A percentile compares a stretch with the other conserved stretches of the same genome.
These are phyloP conservation scores for Agrochola circellaris DNA, from an alignment of 2,888 invertebrate genomes.

Conservation along the genomic window DNA sequence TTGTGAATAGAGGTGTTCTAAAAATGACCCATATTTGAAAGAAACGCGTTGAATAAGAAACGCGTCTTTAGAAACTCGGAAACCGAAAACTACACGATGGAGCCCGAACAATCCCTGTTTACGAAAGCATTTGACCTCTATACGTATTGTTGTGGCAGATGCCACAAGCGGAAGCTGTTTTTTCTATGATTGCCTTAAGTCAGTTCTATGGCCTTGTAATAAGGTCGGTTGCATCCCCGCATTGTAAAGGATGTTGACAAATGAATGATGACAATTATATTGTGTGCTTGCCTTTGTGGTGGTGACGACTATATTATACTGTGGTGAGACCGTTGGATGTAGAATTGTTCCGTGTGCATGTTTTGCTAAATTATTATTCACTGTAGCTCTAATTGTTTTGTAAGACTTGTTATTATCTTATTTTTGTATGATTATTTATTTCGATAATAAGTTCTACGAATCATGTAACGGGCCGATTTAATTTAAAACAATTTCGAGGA, in stretches of 20 bases:
- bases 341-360: constrained; percentile 51
- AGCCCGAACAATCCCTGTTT: constrained; percentile 78
- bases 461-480: neutral
- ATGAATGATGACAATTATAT: constrained; percentile 88
- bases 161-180: constrained; percentile 76
- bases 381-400: constrained; percentile 59
- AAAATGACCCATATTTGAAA: constrained; percentile 39
- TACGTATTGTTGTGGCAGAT: constrained; percentile 81
- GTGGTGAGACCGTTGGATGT: constrained; percentile 67
- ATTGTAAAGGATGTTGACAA: constrained; percentile 82
- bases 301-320: constrained; percentile 82
- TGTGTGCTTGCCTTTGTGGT: constrained; percentile 83
- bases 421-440: neutral
- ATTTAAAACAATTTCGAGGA: neutral
- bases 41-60: constrained; percentile 51
- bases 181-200: constrained; percentile 72
- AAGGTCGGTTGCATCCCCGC: constrained; percentile 71
- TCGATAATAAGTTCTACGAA: neutral
- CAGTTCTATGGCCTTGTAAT: constrained; percentile 74
- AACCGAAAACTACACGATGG: constrained; percentile 68
- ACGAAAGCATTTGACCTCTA: constrained; percentile 87
- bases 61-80: constrained; percentile 55
- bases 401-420: neutral
- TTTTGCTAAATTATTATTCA: constrained; percentile 64
- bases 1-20: constrained; percentile 11